Conservation (phyloP, 2,113 vertebrate species). For the Myiozetetes cayanensis region DNA sequence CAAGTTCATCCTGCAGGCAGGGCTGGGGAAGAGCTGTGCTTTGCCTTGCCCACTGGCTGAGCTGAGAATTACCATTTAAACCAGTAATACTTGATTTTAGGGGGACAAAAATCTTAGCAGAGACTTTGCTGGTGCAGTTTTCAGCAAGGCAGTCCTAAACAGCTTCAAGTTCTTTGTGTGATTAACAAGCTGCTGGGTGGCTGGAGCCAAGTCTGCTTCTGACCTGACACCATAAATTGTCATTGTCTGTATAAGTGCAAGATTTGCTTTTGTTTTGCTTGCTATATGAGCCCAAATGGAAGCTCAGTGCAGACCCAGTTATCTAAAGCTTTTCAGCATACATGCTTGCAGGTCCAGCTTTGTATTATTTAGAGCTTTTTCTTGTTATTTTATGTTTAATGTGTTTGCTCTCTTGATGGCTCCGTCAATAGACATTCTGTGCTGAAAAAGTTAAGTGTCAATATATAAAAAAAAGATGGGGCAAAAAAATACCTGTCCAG, state of each 20-base stretch:
- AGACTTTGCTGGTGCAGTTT: background rate
- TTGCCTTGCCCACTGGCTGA: background rate
- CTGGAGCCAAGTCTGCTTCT: background rate
- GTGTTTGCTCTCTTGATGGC: conserved; percentile 48
- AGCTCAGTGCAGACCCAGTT: background rate
- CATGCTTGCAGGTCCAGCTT: background rate
- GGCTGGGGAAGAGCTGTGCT: background rate
- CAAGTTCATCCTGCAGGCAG: background rate
- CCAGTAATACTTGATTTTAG: background rate
- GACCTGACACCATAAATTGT: background rate
- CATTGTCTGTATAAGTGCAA: background rate
- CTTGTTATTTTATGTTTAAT: conserved; percentile 54
- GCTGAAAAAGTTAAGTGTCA: conserved; percentile 32
- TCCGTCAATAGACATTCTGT: conserved; percentile 7
- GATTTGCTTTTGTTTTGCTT: background rate
- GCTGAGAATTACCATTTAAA: background rate
- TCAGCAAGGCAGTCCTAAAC: background rate
- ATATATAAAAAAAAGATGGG: background rate
- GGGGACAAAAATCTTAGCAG: background rate
- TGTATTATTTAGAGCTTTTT: conserved; percentile 40
- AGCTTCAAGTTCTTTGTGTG: background rate
- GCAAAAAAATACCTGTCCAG: conserved; percentile 8
- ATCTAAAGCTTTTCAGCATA: conserved; percentile 1
- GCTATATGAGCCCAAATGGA: background rate
- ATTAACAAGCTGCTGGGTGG: background rate